Evolutionary conservation across 2,797 vertebrate species (phyloP).

Genomic region (Triplophysa yarkandensis): DNA sequence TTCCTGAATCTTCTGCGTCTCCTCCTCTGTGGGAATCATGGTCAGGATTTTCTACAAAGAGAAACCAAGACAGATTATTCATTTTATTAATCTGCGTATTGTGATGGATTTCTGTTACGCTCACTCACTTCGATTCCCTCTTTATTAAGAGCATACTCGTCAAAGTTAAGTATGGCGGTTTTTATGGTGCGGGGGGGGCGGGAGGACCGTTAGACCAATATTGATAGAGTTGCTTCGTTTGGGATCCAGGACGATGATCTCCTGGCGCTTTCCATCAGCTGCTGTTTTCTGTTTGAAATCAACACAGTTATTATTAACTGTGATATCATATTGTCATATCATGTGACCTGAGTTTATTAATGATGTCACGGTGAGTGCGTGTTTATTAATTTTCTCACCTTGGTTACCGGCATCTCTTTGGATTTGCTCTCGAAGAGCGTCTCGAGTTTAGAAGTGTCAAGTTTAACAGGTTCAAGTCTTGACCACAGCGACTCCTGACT

Average conservation of each 20-base stretch:
- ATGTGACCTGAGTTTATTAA: too few species aligned
- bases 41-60: constrained; percentile 83
- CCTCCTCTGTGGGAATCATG: constrained; percentile 87
- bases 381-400: constrained; percentile 74
- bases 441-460: constrained; percentile 93
- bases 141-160: constrained; percentile 89
- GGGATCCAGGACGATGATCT: constrained; percentile 86
- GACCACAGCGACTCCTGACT: constrained; percentile 91
- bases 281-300: constrained; percentile 84
- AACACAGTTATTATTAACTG: not conserved
- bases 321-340: not conserved
- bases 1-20: constrained; percentile 88
- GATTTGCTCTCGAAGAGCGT: constrained; percentile 96
- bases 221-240: constrained; percentile 83
- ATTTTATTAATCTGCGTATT: not conserved
- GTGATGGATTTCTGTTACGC: not conserved
- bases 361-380: too few species aligned
- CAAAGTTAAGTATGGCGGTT: constrained; percentile 88
- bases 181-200: constrained; percentile 88
- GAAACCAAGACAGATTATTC: not conserved
- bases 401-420: constrained; percentile 92
- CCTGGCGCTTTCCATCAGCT: constrained; percentile 90
- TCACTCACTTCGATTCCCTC: constrained; percentile 87
- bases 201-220: constrained; percentile 85
- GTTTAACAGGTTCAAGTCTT: constrained; percentile 90